Evolutionary conservation across 2,888 invertebrate genomes (phyloP).

Genomic region (Baccha elongata): DNA sequence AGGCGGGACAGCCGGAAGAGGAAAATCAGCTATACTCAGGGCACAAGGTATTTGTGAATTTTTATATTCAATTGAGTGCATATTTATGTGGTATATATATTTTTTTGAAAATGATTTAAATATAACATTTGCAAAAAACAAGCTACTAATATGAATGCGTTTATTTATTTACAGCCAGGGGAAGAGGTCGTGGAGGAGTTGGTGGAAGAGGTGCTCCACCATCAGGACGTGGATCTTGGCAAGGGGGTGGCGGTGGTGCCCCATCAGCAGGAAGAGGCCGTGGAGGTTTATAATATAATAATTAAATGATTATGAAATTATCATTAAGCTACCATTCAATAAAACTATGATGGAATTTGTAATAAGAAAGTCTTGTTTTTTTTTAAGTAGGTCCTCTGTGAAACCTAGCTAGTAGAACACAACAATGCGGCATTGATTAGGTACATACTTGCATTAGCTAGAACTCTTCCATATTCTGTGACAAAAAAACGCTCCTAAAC

Average conservation of each 20-base stretch:
- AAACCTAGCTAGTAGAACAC: no score
- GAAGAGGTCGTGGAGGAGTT: conserved; percentile 84
- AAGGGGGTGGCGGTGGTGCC: conserved; percentile 84
- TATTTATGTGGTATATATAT: no score
- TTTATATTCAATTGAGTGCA: no score
- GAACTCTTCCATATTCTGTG: no score
- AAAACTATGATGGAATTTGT: conserved; percentile 14
- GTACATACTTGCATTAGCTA: no score
- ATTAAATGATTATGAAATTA: neutral
- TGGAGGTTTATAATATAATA: conserved; percentile 79
- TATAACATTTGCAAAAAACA: no score
- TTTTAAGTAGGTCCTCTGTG: no score
- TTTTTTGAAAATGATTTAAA: no score
- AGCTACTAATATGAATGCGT: neutral
- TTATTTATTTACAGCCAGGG: conserved; percentile 83
- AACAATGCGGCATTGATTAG: no score
- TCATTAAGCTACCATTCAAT: conserved; percentile 41
- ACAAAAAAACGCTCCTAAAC: no score
- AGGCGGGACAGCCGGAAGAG: conserved; percentile 92
- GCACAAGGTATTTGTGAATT: conserved; percentile 89
- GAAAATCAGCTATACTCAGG: conserved; percentile 95
- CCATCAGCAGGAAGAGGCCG: conserved; percentile 84
- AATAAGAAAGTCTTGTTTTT: neutral
- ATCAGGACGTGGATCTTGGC: conserved; percentile 85
- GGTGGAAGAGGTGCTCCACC: conserved; percentile 83